Base-by-base conservation (phyloP, 2,113 vertebrate species). In the Oenanthe oenanthe region DNA sequence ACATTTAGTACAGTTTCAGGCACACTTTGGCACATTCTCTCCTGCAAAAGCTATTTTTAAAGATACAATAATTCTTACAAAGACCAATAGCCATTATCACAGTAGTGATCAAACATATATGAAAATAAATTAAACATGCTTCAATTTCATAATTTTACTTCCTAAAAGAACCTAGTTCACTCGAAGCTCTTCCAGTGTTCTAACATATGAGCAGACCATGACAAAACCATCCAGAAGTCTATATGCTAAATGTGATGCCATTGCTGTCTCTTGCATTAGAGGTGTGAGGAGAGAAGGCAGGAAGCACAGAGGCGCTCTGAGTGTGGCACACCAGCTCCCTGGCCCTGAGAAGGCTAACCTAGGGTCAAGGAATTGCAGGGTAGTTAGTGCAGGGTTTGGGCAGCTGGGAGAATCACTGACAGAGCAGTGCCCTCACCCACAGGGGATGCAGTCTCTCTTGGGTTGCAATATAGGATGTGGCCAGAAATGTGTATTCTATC, bases 291-390 rank as follows among this genome's bases (percentile, higher is more conserved):
- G 12, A 51, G 18, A 71, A 76, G 3, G 17, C 7, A n/a, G 26
- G 36, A 83, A 75, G 51, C 5, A 3, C 2, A 34, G 50, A 73
- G 20, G 2, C 4, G 3, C 11, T 60, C 62, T 36, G 16, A 21
- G 24, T 13, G 24, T 7, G 17, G 2, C 13, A 76, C 21, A 47
- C 7, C 15, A 60, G 32, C 18, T 40, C 7, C 73, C 50, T 89
- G 60, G 12, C n/a, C 31, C n/a, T 4, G 2, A 40, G 25, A 34
- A 0, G 0, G 29, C 8, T 57, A 16, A 48, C 6, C 10, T 47
- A 18, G n/a, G 36, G 9, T 29, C 3, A 2, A 8, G 10, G 28
- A 85, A 32, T 7, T 57, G 16, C 24, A 29, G 22, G 6, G 6
- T 21, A 34, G 4, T 4, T 68, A 47, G 22, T 29, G 15, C 7